phyloP scores from a whole-genome alignment of 2,888 invertebrate genomes.

The Teleogryllus oceanicus region DNA sequence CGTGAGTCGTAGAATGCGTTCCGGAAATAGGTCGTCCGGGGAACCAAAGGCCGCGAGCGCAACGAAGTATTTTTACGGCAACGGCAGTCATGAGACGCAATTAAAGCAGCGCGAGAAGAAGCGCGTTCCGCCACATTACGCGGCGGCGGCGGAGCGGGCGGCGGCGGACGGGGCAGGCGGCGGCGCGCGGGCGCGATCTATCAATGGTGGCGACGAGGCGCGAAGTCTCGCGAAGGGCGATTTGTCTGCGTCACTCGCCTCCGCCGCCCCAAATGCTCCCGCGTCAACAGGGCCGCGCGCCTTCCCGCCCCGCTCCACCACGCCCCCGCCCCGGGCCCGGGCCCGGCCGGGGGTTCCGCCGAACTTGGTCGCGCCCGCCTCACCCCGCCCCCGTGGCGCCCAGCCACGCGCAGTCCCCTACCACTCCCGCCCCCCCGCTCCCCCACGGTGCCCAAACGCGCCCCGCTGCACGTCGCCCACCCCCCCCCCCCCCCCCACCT shows the following conservation, averaged over 20 bases:
- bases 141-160: background rate
- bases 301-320: background rate
- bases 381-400: too few species aligned
- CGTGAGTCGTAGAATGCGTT: too few species aligned
- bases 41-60: background rate
- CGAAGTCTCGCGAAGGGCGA: conserved; percentile 7
- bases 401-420: too few species aligned
- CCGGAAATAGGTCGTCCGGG: too few species aligned
- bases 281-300: background rate
- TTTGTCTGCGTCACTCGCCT: conserved; percentile 18
- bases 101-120: background rate
- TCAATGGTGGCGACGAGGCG: conserved; percentile 10
- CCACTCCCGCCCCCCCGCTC: too few species aligned
- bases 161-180: background rate
- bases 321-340: background rate
- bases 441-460: too few species aligned
- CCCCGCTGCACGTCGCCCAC: too few species aligned
- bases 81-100: background rate
- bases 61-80: background rate
- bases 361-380: too few species aligned
- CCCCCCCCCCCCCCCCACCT: too few species aligned
- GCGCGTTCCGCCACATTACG: conserved; percentile 18
- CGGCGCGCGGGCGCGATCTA: background rate
- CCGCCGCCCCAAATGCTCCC: background rate
- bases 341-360: too few species aligned